phyloP scores from a whole-genome alignment of 2,888 invertebrate species.

The Tyria jacobaeae region DNA sequence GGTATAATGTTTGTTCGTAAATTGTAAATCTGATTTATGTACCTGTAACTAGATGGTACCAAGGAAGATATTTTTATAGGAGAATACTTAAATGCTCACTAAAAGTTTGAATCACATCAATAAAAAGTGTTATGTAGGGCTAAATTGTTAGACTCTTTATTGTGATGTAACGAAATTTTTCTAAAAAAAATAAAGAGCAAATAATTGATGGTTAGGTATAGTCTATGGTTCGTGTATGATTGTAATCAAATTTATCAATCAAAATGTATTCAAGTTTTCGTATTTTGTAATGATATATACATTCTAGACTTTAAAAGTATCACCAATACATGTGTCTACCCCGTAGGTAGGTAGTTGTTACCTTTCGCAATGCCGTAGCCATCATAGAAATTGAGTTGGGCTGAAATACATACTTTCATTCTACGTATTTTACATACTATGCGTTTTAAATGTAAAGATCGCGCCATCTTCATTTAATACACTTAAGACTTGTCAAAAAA shows the following conservation, averaged over 20 bases:
- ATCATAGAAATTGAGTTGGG: no score
- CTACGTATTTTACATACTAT: no score
- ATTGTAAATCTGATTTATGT: slow-evolving; percentile 35
- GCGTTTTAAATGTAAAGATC: no score
- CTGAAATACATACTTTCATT: no score
- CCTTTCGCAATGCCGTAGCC: no score
- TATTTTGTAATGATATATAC: not conserved
- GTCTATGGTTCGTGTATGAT: not conserved
- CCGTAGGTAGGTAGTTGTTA: no score
- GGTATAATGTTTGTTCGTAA: slow-evolving; percentile 38
- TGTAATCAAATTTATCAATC: not conserved
- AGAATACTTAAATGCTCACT: slow-evolving; percentile 37
- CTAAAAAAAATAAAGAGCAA: not conserved
- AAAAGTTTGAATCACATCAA: slow-evolving; percentile 28
- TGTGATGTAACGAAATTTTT: not conserved
- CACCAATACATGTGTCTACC: no score
- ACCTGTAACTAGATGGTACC: slow-evolving; percentile 27
- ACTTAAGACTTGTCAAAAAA: no score
- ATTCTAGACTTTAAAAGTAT: no score
- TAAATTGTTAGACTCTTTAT: slow-evolving; percentile 13
- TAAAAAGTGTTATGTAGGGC: slow-evolving; percentile 15
- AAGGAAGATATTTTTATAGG: slow-evolving; percentile 53
- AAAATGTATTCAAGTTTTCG: not conserved
- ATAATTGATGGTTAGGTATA: no score
- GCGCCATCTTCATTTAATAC: no score